Percentiles rank a stretch among this genome's conserved stretches.
phyloP scores from a whole-genome alignment of 2,888 invertebrate species.

The Belgica antarctica region DNA sequence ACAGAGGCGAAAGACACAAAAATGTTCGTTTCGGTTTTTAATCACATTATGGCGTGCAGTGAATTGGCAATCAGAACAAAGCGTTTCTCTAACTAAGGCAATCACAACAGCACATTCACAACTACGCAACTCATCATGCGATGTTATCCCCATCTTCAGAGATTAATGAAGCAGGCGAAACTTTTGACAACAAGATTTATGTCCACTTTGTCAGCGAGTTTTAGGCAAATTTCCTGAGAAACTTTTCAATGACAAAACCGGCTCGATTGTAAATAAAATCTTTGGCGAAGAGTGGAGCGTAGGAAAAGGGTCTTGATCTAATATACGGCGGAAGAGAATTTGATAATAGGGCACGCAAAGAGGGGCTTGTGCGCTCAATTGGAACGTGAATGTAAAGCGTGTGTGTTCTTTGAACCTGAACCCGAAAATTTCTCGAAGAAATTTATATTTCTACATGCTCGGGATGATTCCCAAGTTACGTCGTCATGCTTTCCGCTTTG shows the following conservation, averaged over 20 bases:
- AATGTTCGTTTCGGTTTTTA: conserved; percentile 4
- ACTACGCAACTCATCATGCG: neutral
- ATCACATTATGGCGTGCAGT: neutral
- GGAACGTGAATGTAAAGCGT: neutral
- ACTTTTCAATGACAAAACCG: neutral
- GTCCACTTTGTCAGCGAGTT: neutral
- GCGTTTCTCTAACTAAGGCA: no score
- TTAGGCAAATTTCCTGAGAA: neutral
- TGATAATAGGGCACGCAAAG: neutral
- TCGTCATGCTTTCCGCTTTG: no score
- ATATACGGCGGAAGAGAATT: neutral
- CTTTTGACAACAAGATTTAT: neutral
- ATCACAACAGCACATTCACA: no score
- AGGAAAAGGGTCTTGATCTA: no score
- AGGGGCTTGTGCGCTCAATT: neutral
- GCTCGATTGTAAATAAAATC: neutral
- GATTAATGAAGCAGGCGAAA: conserved; percentile 11
- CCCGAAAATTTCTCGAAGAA: neutral
- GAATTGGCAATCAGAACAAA: no score
- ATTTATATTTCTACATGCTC: no score
- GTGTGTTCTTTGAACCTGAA: neutral
- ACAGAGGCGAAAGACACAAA: neutral
- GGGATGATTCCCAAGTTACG: no score
- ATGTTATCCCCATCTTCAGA: neutral
- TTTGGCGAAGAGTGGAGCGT: neutral